Conservation (phyloP, 2,888 invertebrate species). For the Acleris laterana region DNA sequence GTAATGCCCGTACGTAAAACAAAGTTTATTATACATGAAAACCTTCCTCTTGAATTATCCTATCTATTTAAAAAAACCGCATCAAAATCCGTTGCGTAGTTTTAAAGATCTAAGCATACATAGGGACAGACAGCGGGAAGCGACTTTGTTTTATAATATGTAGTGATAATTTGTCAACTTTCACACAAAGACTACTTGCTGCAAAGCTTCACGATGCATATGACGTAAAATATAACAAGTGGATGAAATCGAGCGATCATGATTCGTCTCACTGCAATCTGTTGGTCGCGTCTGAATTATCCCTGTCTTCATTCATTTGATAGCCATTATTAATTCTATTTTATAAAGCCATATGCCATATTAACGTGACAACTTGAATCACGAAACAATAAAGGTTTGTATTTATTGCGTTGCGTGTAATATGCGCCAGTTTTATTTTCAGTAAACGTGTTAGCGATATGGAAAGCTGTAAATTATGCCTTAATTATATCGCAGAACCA, state of each 20-base stretch:
- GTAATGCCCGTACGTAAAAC: too few relatives aligned
- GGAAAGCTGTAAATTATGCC: constrained; percentile 68
- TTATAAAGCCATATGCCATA: constrained; percentile 9
- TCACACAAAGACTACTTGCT: too few relatives aligned
- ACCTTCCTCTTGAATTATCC: too few relatives aligned
- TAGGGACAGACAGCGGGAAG: too few relatives aligned
- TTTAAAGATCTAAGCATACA: too few relatives aligned
- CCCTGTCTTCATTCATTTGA: constrained; percentile 5
- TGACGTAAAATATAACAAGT: not conserved
- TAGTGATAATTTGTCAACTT: too few relatives aligned
- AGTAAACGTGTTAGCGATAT: constrained; percentile 74
- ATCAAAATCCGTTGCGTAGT: too few relatives aligned
- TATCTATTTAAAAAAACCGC: too few relatives aligned
- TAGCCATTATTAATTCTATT: constrained; percentile 10
- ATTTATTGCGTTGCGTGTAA: constrained; percentile 71
- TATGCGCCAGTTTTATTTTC: constrained; percentile 64
- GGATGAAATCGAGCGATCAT: constrained; percentile 7
- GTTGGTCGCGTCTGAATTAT: constrained; percentile 11
- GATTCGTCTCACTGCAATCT: constrained; percentile 17
- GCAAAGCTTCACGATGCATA: not conserved
- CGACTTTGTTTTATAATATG: too few relatives aligned
- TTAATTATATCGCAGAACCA: constrained; percentile 68
- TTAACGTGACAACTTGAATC: constrained; percentile 23
- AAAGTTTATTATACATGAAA: too few relatives aligned
- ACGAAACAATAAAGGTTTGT: constrained; percentile 65